phyloP scores from a whole-genome alignment of 2,888 invertebrate species.

The Drosophila quinaria region DNA sequence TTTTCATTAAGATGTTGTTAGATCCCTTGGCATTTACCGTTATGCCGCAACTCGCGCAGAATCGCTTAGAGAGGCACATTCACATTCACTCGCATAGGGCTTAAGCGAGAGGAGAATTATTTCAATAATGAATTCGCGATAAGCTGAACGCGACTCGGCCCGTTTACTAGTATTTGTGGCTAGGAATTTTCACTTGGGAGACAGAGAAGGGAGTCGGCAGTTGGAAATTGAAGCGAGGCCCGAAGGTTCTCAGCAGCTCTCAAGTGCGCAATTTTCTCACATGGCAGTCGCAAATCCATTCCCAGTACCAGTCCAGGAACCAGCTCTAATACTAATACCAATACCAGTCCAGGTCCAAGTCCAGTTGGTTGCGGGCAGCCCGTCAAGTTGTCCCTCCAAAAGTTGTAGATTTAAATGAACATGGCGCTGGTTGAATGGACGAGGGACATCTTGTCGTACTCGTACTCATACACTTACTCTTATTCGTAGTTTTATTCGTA shows the following conservation, averaged over 20 bases:
- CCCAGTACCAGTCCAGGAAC: slow-evolving; percentile 13
- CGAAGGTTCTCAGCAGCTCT: slow-evolving; percentile 66
- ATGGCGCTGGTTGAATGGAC: slow-evolving; percentile 68
- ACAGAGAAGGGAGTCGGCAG: background rate
- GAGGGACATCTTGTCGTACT: slow-evolving; percentile 20
- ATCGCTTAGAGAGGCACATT: background rate
- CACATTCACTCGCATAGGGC: slow-evolving; percentile 49
- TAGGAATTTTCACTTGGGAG: slow-evolving; percentile 68
- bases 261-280: slow-evolving; percentile 81
- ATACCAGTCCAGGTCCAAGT: slow-evolving; percentile 39
- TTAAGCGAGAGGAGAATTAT: slow-evolving; percentile 59
- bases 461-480: too few species aligned
- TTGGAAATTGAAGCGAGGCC: slow-evolving; percentile 29
- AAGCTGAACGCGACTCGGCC: slow-evolving; percentile 64
- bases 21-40: slow-evolving; percentile 74
- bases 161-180: slow-evolving; percentile 57
- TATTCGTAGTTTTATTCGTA: background rate
- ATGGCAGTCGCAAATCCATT: slow-evolving; percentile 55
- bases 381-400: slow-evolving; percentile 83
- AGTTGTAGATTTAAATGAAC: slow-evolving; percentile 83
- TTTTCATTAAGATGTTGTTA: slow-evolving; percentile 77
- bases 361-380: slow-evolving; percentile 38
- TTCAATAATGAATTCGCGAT: slow-evolving; percentile 83
- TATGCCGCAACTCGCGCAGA: slow-evolving; percentile 35
- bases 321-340: slow-evolving; percentile 1